A percentile compares a stretch with the other conserved stretches of the same genome.
Evolutionary conservation across 2,797 vertebrate species (phyloP).

Genomic region (Gymnothorax reevesii): DNA sequence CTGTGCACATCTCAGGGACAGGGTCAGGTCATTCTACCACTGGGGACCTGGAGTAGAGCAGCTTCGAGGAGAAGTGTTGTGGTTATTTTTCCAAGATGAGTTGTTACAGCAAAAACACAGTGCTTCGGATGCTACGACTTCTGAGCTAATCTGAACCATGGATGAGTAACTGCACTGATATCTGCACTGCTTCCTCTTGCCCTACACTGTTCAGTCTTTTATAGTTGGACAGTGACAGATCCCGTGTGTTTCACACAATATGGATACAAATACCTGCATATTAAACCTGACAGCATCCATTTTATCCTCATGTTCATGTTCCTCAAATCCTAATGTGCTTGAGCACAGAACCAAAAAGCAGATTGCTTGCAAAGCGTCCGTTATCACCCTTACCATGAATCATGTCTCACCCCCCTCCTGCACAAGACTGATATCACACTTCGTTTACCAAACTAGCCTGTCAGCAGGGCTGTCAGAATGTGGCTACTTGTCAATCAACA

Average conservation of each 20-base stretch:
- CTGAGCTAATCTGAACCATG: background rate
- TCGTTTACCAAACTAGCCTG: constrained; percentile 52
- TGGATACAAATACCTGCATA: no score
- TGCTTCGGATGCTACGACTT: background rate
- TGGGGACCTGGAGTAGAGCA: background rate
- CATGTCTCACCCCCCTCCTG: background rate
- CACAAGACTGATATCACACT: constrained; percentile 64
- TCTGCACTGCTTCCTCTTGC: background rate
- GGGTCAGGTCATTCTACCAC: background rate
- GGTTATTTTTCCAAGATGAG: no score
- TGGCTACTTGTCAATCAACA: constrained; percentile 38
- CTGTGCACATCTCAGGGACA: no score
- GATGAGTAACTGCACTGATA: background rate
- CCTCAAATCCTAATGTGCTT: no score
- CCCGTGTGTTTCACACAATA: no score
- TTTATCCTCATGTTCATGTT: no score
- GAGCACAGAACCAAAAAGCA: no score
- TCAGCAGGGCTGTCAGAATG: constrained; percentile 40
- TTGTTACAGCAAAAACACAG: background rate
- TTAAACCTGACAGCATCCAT: no score
- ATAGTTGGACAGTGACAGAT: no score
- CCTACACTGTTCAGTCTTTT: background rate
- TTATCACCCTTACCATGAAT: background rate
- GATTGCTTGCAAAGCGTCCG: no score
- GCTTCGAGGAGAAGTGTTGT: background rate